A percentile compares a stretch with the other conserved stretches of the same genome.
Evolutionary conservation across 2,888 invertebrate genomes (phyloP).

Genomic region (Scaptodrosophila latifasciaeformis): DNA sequence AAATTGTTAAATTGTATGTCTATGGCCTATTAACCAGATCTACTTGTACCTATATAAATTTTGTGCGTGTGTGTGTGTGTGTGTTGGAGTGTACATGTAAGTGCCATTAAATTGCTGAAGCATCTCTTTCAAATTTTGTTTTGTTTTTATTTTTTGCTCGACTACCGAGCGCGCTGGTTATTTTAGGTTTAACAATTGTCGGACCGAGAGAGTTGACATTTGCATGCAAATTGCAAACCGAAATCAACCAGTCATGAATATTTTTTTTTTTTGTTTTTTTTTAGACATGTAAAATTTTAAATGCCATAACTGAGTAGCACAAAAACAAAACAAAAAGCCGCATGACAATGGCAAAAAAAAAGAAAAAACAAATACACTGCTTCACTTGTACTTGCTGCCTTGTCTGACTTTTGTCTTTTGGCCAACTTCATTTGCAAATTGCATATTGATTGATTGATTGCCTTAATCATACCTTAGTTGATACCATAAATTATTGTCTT

Average conservation of each 20-base stretch:
- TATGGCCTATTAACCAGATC: not conserved
- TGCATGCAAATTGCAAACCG: conserved; percentile 64
- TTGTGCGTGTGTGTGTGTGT: conserved; percentile 1
- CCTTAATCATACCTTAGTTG: too few relatives aligned
- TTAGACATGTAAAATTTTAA: conserved; percentile 26
- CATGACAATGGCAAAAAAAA: too few relatives aligned
- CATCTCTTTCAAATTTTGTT: too few relatives aligned
- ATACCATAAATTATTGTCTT: too few relatives aligned
- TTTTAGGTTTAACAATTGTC: too few relatives aligned
- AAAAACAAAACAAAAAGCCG: too few relatives aligned
- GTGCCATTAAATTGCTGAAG: conserved; percentile 48
- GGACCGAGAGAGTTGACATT: conserved; percentile 57
- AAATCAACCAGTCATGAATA: conserved; percentile 55
- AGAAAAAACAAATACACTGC: too few relatives aligned
- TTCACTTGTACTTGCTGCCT: conserved; percentile 2
- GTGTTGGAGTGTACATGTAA: conserved; percentile 28
- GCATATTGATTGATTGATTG: conserved; percentile 31
- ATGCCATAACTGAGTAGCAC: conserved; percentile 1
- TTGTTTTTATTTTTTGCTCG: too few relatives aligned
- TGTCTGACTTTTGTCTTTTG: not conserved
- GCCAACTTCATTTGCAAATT: conserved; percentile 20
- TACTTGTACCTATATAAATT: not conserved
- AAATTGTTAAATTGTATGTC: too few relatives aligned
- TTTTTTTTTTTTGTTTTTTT: too few relatives aligned
- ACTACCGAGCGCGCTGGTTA: too few relatives aligned